phyloP scores from a whole-genome alignment of 2,113 vertebrate genomes.

The Oostethus manadensis region DNA sequence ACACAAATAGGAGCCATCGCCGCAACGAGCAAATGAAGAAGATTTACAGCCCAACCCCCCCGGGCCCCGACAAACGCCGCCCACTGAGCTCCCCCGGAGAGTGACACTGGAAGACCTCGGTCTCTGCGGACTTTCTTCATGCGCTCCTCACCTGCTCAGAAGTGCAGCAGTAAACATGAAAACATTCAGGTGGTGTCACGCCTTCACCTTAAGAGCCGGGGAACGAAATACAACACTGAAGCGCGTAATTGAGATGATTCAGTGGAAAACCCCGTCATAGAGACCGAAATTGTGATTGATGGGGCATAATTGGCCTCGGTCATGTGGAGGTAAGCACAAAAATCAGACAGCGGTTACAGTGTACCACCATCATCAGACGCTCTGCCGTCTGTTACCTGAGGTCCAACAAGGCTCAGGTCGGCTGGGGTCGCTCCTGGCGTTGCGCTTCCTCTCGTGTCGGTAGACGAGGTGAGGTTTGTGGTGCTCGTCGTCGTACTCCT shows the following conservation, averaged over 20 bases:
- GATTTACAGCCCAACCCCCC: slow-evolving; percentile 57
- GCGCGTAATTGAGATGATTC: slow-evolving; percentile 30
- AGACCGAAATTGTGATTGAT: slow-evolving; percentile 36
- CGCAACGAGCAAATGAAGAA: slow-evolving; percentile 66
- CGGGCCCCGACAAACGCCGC: slow-evolving; percentile 62
- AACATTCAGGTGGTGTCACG: too few species aligned
- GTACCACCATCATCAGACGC: slow-evolving; percentile 29
- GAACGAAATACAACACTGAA: slow-evolving; percentile 9
- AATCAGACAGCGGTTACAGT: slow-evolving; percentile 55
- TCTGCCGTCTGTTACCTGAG: slow-evolving; percentile 79
- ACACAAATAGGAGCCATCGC: slow-evolving; percentile 56
- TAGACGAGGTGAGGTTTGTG: slow-evolving; percentile 95
- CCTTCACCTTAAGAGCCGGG: too few species aligned
- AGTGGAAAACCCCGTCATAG: slow-evolving; percentile 36
- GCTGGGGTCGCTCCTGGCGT: slow-evolving; percentile 28
- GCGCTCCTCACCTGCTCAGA: slow-evolving; percentile 48
- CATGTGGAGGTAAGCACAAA: slow-evolving; percentile 28
- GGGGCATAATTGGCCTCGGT: slow-evolving; percentile 36
- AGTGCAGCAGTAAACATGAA: slow-evolving; percentile 54
- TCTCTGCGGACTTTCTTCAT: slow-evolving; percentile 46
- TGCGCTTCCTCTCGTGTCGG: slow-evolving; percentile 72
- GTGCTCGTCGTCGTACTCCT: slow-evolving; percentile 83
- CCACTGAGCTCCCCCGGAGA: slow-evolving; percentile 45
- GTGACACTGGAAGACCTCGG: slow-evolving; percentile 38
- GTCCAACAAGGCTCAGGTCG: slow-evolving; percentile 71